Evolutionary conservation across 1,140 invertebrate species (phyloP), one percentile per base, ranked within the genome.

Genomic region (Rhizoglyphus robini): DNA sequence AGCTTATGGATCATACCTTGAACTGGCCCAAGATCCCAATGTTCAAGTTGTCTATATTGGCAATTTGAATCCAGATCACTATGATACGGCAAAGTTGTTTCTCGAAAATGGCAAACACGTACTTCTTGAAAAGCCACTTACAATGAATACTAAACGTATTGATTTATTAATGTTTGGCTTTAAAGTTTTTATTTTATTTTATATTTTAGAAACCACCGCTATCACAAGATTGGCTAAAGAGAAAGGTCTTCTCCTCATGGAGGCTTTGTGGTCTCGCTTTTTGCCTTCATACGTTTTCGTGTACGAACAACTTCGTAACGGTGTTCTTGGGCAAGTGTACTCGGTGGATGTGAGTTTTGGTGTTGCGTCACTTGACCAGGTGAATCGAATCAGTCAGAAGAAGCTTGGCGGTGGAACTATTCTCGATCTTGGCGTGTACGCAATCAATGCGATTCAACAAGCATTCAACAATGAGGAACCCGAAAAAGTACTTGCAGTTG

Each of bases 371-470:
- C 74, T 87, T 25, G 66, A 70, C 2, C 63, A 78, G 4, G 73
- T 84, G 1, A 80, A 84, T 13, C 79, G 87, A 70, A n/a, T 86
- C 0, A 78, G 69, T 82, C 77, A 81, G 47, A 86, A 76, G 72
- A 79, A 72, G 4, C 68, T 88, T 2, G 89, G 88, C 1, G 90
- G 90, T 15, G 87, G 90, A 3, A 83, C 84, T 0, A 75, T 88
- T 29, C 75, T 93, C 23, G 88, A 92, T 74, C 76, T 94, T 48
- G 91, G 90, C 0, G 78, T 92, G 27, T 96, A 96, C 72, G 74
- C 78, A 4, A 74, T 93, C 18, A 88, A 94, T 72, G 82, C 87
- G 23, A 81, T 83, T 0, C 82, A 82, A 68, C 81, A 83, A 67
- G 78, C 87, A n/a, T 90, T 84, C 71, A 77, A 82, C 67, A 81